Evolutionary conservation across 2,113 vertebrate species (phyloP).

Genomic region (Periophthalmus modestus): DNA sequence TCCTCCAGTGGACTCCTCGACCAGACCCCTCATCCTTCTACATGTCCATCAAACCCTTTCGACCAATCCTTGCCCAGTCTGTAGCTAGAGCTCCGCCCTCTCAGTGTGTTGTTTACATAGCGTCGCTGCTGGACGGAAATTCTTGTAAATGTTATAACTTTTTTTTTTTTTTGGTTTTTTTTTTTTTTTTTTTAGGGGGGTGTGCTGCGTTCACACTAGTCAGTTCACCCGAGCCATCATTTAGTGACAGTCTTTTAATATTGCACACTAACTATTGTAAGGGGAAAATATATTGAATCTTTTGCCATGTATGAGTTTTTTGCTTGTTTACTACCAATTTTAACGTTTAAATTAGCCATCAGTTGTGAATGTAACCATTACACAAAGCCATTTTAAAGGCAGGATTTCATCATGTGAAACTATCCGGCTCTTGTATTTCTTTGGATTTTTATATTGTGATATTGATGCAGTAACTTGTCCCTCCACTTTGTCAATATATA

Average conservation of each 20-base stretch:
- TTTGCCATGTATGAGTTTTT: constrained; percentile 44
- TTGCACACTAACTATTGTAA: constrained; percentile 41
- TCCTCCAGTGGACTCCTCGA: constrained; percentile 55
- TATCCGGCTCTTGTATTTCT: constrained; percentile 48
- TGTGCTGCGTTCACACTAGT: constrained; percentile 48
- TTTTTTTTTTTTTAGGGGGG: constrained; percentile 57
- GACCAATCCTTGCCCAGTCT: constrained; percentile 43
- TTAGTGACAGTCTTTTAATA: constrained; percentile 39
- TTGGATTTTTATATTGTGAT: constrained; percentile 51
- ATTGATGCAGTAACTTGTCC: constrained; percentile 27
- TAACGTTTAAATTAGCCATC: constrained; percentile 42
- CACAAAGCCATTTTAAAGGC: constrained; percentile 36
- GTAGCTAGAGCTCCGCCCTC: constrained; percentile 54
- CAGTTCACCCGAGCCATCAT: constrained; percentile 46
- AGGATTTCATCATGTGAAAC: constrained; percentile 42
- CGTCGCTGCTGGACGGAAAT: constrained; percentile 63
- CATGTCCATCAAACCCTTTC: constrained; percentile 33
- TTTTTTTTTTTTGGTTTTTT: constrained; percentile 62
- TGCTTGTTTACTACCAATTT: constrained; percentile 47
- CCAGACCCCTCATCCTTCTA: constrained; percentile 42
- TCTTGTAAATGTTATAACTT: constrained; percentile 22
- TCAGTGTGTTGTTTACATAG: constrained; percentile 79
- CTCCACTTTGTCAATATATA: constrained; percentile 6
- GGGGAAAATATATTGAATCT: background rate
- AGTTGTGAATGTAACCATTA: constrained; percentile 52